Conservation (phyloP, 2,888 invertebrate genomes). For the Leptopilina myrica region DNA sequence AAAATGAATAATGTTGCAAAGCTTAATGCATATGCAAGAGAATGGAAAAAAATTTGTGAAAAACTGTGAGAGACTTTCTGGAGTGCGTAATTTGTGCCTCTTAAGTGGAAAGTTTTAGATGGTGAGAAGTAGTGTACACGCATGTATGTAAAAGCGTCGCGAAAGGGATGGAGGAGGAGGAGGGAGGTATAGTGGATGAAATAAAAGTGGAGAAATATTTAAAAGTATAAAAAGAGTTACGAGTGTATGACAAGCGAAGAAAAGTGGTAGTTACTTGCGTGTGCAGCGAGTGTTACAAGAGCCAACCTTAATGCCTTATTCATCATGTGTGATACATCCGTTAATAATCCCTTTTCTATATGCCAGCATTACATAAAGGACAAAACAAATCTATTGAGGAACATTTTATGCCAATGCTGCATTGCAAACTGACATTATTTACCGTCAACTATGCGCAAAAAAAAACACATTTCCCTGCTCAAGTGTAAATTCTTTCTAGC, state of each 20-base stretch:
- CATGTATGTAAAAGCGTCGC: no score
- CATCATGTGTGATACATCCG: neutral
- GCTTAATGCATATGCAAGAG: neutral
- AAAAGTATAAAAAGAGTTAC: slow-evolving; percentile 48
- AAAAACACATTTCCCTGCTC: neutral
- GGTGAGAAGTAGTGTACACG: neutral
- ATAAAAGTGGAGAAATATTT: slow-evolving; percentile 45
- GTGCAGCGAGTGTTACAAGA: slow-evolving; percentile 54
- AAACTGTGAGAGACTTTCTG: neutral
- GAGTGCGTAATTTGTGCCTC: slow-evolving; percentile 21
- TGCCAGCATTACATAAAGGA: slow-evolving; percentile 4
- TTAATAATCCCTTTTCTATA: neutral
- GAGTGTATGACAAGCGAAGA: slow-evolving; percentile 50
- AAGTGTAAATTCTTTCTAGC: no score
- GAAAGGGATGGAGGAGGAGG: neutral
- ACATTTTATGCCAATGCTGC: neutral
- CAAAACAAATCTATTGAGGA: neutral
- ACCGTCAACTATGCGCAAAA: neutral
- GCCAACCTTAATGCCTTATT: slow-evolving; percentile 51
- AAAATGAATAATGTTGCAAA: neutral
- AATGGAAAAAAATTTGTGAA: neutral
- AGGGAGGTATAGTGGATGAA: neutral
- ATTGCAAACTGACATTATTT: neutral
- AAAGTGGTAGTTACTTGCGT: slow-evolving; percentile 58
- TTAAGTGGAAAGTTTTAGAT: slow-evolving; percentile 19